These are phyloP conservation scores for Pseudorhombus dupliciocellatus DNA, from an alignment of 2,113 vertebrate genomes.

Conservation along the genomic window DNA sequence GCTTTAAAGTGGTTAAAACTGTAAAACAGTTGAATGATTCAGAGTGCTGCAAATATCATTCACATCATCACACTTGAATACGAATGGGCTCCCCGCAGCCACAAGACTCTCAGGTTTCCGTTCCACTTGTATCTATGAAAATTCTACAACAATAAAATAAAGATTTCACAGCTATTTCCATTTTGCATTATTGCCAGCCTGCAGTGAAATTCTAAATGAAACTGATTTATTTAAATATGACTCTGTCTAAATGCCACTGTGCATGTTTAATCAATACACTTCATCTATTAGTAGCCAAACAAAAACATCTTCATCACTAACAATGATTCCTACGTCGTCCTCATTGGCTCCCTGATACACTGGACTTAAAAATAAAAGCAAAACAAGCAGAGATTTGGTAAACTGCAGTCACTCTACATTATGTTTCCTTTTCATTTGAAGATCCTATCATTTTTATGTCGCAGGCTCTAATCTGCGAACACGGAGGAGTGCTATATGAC, in stretches of 20 bases:
- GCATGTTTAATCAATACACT: background rate
- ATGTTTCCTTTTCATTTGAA: constrained; percentile 32
- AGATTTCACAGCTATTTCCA: constrained; percentile 22
- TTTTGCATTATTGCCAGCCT: background rate
- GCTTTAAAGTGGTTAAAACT: constrained; percentile 22
- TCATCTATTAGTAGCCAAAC: background rate
- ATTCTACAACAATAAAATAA: constrained; percentile 17
- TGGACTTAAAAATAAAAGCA: constrained; percentile 26
- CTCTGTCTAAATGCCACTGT: background rate
- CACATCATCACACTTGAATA: constrained; percentile 54
- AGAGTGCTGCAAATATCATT: constrained; percentile 39
- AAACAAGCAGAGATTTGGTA: background rate
- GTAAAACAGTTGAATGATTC: constrained; percentile 21
- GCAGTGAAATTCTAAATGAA: background rate
- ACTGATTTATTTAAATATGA: background rate
- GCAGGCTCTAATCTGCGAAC: constrained; percentile 72
- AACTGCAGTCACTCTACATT: background rate
- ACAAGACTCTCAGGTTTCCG: constrained; percentile 45
- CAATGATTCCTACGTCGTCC: background rate
- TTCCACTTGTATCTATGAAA: constrained; percentile 33
- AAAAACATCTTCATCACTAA: background rate
- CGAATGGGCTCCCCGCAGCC: constrained; percentile 44
- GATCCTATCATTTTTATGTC: constrained; percentile 48
- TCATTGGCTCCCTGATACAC: background rate
- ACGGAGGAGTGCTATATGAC: constrained; percentile 59